Evolutionary conservation across 2,888 invertebrate species (phyloP).

Genomic region (Acronicta aceris): DNA sequence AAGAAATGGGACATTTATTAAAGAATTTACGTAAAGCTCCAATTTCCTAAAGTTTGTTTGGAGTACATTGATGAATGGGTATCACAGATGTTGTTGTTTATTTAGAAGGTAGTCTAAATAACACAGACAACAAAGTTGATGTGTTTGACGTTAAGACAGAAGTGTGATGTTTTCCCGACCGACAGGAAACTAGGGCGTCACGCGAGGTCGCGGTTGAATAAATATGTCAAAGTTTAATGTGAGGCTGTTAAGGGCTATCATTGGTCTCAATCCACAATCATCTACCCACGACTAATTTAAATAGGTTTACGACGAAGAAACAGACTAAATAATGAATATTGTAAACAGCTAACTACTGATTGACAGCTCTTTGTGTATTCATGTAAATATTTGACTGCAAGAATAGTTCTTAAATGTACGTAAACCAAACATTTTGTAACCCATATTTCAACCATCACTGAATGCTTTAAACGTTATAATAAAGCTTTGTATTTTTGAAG

Average conservation of each 20-base stretch:
- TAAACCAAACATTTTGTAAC: conserved; percentile 34
- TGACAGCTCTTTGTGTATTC: conserved; percentile 43
- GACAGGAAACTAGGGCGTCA: conserved; percentile 57
- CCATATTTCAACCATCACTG: conserved; percentile 26
- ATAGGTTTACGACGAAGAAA: conserved; percentile 24
- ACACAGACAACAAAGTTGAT: conserved; percentile 34
- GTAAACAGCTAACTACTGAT: conserved; percentile 38
- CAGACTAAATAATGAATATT: conserved; percentile 33
- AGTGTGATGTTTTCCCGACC: conserved; percentile 59
- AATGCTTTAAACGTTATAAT: conserved; percentile 31
- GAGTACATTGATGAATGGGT: conserved; percentile 24
- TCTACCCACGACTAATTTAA: conserved; percentile 2
- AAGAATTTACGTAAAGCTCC: conserved; percentile 26
- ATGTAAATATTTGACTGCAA: conserved; percentile 49
- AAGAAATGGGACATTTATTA: conserved; percentile 24
- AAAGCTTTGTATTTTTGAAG: conserved; percentile 34
- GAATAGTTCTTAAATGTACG: conserved; percentile 40
- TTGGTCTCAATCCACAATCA: conserved; percentile 14
- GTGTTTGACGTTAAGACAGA: conserved; percentile 49
- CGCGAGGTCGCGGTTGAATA: conserved; percentile 49
- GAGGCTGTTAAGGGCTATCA: conserved; percentile 13
- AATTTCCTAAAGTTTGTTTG: conserved; percentile 32
- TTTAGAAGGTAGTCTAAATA: conserved; percentile 27
- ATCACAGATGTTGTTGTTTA: conserved; percentile 19
- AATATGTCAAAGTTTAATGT: conserved; percentile 48